A percentile compares a stretch with the other conserved stretches of the same genome.
Conservation (phyloP, 37 sponge, comb jelly and placozoan species). For the Eunapius fragilis region DNA sequence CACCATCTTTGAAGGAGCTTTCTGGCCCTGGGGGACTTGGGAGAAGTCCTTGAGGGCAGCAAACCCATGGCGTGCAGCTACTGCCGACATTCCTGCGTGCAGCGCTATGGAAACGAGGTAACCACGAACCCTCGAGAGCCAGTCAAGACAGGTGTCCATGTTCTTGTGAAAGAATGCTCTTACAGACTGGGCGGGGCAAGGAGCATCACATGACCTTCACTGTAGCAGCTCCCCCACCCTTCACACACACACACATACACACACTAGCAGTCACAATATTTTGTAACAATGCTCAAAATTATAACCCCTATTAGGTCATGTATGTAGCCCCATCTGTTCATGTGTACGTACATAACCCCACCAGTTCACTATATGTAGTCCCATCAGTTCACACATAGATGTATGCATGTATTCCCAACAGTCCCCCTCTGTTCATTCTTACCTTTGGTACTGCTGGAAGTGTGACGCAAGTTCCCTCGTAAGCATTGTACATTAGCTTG, state of each 20-base stretch:
- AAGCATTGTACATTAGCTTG: slow-evolving; percentile 96
- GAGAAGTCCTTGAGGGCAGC: slow-evolving; percentile 55
- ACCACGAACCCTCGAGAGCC: slow-evolving; percentile 78
- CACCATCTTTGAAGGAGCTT: neutral
- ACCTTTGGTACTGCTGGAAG: slow-evolving; percentile 83
- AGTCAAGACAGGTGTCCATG: slow-evolving; percentile 84
- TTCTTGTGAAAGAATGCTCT: slow-evolving; percentile 89
- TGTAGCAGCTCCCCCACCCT: neutral
- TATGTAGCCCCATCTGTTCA: too few species aligned
- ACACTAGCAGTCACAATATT: neutral
- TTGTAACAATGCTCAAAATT: neutral
- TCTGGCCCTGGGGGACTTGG: neutral
- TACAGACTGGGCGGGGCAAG: slow-evolving; percentile 51
- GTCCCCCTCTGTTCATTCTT: neutral
- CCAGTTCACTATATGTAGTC: too few species aligned
- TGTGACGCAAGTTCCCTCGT: slow-evolving; percentile 84
- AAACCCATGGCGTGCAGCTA: slow-evolving; percentile 82
- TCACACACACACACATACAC: neutral
- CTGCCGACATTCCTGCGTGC: slow-evolving; percentile 85
- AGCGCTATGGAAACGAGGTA: slow-evolving; percentile 84
- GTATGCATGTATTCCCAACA: neutral
- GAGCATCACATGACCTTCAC: slow-evolving; percentile 6
- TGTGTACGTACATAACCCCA: too few species aligned
- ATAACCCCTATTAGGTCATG: too few species aligned
- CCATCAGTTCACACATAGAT: neutral